Evolutionary conservation across 37 sponge, comb jelly and placozoan species (phyloP).

Genomic region (Theonella swinhoei): DNA sequence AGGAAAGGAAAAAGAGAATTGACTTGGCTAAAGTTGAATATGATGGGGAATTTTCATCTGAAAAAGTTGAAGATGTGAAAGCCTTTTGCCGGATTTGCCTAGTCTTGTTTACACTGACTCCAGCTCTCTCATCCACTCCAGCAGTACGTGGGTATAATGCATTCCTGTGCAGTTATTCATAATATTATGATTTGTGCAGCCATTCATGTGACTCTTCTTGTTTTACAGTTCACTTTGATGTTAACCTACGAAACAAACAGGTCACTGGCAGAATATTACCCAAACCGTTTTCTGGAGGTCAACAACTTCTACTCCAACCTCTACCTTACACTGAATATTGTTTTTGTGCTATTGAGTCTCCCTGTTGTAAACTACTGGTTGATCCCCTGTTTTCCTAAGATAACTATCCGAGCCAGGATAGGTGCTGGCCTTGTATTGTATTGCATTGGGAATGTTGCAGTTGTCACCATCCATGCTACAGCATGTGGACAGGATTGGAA

Average conservation of each 20-base stretch:
- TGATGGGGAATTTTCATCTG: constrained; percentile 7
- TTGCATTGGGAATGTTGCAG: neutral
- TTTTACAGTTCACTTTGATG: neutral
- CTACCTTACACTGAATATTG: neutral
- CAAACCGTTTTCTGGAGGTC: neutral
- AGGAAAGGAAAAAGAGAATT: constrained; percentile 5
- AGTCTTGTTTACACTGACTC: constrained; percentile 1
- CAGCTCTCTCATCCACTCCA: neutral
- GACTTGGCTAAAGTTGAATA: constrained; percentile 3
- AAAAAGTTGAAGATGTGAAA: constrained; percentile 18
- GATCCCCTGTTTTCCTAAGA: constrained; percentile 14
- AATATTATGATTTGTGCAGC: too few relatives aligned
- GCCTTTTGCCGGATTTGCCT: constrained; percentile 36
- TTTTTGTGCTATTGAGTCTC: neutral
- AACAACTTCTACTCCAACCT: neutral
- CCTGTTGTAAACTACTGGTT: constrained; percentile 33
- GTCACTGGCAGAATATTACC: neutral
- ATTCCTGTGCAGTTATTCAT: too few relatives aligned
- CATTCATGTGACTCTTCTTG: too few relatives aligned
- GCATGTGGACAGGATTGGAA: neutral
- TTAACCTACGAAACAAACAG: neutral
- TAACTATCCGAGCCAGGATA: constrained; percentile 14
- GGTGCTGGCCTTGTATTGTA: constrained; percentile 19
- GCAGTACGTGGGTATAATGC: too few relatives aligned
- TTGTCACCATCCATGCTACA: neutral